Evolutionary conservation across 2,888 invertebrate genomes (phyloP), one percentile per base, ranked within the genome.

Genomic region (Megastigmus dorsalis): DNA sequence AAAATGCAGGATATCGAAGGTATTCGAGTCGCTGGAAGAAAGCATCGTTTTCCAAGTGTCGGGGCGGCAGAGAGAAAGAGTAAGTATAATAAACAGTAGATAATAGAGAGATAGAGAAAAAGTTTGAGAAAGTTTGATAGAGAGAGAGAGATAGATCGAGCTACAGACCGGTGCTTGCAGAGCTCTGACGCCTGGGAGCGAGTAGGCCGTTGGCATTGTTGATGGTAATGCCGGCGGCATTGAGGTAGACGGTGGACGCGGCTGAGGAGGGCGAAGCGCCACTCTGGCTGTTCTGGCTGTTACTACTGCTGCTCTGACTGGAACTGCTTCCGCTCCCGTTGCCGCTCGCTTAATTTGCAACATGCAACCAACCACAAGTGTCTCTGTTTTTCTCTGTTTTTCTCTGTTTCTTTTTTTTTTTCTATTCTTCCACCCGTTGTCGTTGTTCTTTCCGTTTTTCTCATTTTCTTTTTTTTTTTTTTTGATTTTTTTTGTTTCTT

Each of bases 311-410:
- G 80, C 84, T 84, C 76, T 82, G 81, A 81, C 84, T 82, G 81
- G 82, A 80, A 78, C 81, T 80, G 80, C 82, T 80, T 74, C 82
- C 82, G 80, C 78, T 80, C 81, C 84, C 81, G 80, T 79, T 79
- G 75, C 81, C 81, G 80, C 81, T 84, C 81, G 82, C 84, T 83
- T 83, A 38, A 28, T 33, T n/a, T 30, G 30, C 86, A 86, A 71
- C 87, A 88, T 86, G 87, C 87, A 88, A 88, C 83, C 85, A 86
- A 86, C 84, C 81, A 85, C n/a, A n/a, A n/a, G n/a, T n/a, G n/a
- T n/a, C n/a, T n/a, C n/a, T n/a, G n/a, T n/a, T n/a, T n/a, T n/a
- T n/a, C n/a, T n/a, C n/a, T n/a, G n/a, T n/a, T n/a, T n/a, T n/a
- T n/a, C n/a, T n/a, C n/a, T n/a, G n/a, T n/a, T n/a, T n/a, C n/a